Percentiles rank a stretch among this genome's conserved stretches.
phyloP scores from a whole-genome alignment of 2,797 vertebrate species.

The Anabacerthia variegaticeps region DNA sequence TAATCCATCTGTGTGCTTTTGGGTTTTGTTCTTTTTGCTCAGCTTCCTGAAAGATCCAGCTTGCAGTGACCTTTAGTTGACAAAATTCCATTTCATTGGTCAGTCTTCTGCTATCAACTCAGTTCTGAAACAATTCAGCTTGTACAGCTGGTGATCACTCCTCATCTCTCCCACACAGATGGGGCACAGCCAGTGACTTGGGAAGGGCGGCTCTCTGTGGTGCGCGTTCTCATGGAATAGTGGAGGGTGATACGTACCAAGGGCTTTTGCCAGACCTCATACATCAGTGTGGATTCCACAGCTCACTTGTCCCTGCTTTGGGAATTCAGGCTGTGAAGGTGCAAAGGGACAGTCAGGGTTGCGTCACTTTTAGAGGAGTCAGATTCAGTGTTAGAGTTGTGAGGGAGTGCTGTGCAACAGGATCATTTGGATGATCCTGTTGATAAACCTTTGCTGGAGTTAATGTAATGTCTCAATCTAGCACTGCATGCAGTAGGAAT shows the following conservation, averaged over 20 bases:
- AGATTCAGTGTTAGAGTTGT: background rate
- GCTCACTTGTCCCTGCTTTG: background rate
- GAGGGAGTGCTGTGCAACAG: background rate
- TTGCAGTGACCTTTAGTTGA: background rate
- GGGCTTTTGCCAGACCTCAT: background rate
- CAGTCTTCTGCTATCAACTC: background rate
- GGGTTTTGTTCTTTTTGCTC: background rate
- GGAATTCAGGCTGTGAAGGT: background rate
- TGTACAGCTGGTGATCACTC: background rate
- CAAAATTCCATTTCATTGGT: background rate
- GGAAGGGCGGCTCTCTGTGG: rapidly evolving
- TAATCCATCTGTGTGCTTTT: background rate
- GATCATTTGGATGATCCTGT: background rate
- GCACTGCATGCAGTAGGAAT: background rate
- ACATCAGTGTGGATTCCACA: background rate
- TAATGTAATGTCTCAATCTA: background rate
- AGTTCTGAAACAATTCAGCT: background rate
- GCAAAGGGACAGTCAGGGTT: background rate
- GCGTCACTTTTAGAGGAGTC: background rate
- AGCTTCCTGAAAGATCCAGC: background rate
- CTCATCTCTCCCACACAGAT: background rate
- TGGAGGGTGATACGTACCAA: rapidly evolving
- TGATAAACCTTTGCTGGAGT: background rate
- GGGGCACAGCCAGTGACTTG: rapidly evolving
- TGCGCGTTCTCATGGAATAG: rapidly evolving